Evolutionary conservation across 2,888 invertebrate genomes (phyloP), one percentile per base, ranked within the genome.

Genomic region (Leptura quadrifasciata): DNA sequence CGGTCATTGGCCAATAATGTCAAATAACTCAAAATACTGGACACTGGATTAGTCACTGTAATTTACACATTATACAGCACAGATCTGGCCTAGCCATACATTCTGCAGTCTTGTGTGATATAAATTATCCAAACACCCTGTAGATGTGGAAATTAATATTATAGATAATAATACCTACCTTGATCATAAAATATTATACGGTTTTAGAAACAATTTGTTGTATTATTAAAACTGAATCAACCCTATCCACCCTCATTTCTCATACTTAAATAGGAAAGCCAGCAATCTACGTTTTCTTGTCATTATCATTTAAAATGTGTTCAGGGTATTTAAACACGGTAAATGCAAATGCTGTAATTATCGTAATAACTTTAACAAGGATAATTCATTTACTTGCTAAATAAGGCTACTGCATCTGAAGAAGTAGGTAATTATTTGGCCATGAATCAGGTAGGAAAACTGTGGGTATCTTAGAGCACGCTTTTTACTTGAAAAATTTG

Each of bases 171-270:
- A 2, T 31, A 31, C 6, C 27, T 31, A 24, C 27, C 8, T 31
- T 31, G 0, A 31, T 31, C 8, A 31, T 8, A 31, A 31, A 31
- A 31, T 31, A 31, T 31, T 8, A 31, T 5, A 0, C 3, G 8
- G 27, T 31, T 31, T 31, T 31, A 31, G 8, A 31, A 31, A 31
- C 6, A 8, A 31, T 31, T 31, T 31, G 8, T 31, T 31, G 6
- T 31, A 5, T 24, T n/a, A n/a, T n/a, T n/a, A n/a, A 5, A 24
- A 24, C 5, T 24, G 24, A 27, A 60, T 58, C 18, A 21, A n/a
- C 58, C 15, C 20, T 60, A n/a, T 21, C 60, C 60, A 27, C 60
- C 60, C 31, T 31, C 60, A 12, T n/a, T n/a, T n/a, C n/a, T n/a
- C n/a, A 31, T 6, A 31, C 3, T 24, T n/a, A 21, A 60, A 6